These are phyloP conservation scores for Ispidina picta DNA, from an alignment of 2,797 vertebrate genomes.

Conservation along the genomic window DNA sequence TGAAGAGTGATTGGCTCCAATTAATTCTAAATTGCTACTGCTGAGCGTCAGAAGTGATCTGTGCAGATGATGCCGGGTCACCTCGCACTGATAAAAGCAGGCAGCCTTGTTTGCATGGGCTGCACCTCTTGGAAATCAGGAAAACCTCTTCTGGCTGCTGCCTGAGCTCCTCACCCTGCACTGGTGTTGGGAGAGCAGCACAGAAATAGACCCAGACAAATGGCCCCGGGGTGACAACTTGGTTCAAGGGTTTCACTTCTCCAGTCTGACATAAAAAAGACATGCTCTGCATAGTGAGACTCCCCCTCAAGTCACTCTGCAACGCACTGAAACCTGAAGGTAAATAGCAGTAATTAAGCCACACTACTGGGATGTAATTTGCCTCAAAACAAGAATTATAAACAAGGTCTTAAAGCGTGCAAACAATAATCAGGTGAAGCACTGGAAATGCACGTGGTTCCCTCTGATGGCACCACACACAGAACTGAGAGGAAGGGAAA, in stretches of 20 bases:
- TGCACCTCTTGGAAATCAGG: not conserved
- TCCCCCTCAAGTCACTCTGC: not conserved
- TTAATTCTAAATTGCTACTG: not conserved
- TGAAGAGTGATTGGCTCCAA: not conserved
- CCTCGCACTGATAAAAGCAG: not conserved
- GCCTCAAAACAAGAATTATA: not conserved
- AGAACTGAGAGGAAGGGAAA: not conserved
- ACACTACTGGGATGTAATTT: not conserved
- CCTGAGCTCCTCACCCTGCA: not conserved
- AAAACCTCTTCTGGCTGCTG: not conserved
- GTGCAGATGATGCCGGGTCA: not conserved
- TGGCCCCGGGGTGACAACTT: rapidly evolving
- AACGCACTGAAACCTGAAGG: not conserved
- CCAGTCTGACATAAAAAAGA: not conserved
- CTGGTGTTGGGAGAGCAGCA: not conserved
- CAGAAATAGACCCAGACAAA: not conserved
- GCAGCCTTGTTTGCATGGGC: too few species aligned
- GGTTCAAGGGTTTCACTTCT: not conserved
- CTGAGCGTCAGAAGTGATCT: not conserved
- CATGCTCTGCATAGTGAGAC: not conserved
- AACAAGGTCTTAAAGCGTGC: not conserved
- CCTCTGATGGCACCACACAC: not conserved
- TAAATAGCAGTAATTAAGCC: not conserved
- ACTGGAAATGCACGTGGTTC: not conserved
- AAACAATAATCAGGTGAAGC: not conserved